Percentiles rank a stretch among this genome's conserved stretches.
Evolutionary conservation across 1,140 invertebrate species (phyloP).

Genomic region (Solenopsis invicta): DNA sequence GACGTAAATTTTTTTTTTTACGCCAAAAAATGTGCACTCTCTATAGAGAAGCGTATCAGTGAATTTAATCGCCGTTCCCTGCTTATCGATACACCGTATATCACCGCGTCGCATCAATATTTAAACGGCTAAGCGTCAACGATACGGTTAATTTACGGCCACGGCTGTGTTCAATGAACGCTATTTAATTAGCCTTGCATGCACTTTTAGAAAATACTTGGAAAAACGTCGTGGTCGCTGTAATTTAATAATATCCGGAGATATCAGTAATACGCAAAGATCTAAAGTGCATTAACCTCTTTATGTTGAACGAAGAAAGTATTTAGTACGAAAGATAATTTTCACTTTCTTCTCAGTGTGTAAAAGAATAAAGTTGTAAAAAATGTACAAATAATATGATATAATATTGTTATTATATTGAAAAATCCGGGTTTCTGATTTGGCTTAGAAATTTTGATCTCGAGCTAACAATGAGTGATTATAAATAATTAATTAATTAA

Average conservation of each 20-base stretch:
- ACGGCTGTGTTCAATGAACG: conserved; percentile 26
- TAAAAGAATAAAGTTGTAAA: neutral
- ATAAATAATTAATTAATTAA: conserved; percentile 32
- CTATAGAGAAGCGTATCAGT: conserved; percentile 9
- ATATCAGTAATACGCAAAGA: neutral
- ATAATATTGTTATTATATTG: neutral
- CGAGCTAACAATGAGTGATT: neutral
- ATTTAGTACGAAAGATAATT: neutral
- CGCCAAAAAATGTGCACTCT: conserved; percentile 22
- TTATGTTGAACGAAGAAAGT: neutral
- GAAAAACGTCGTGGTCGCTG: neutral
- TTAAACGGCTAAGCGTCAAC: conserved; percentile 49
- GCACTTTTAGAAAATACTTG: conserved; percentile 13
- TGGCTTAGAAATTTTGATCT: conserved; percentile 4
- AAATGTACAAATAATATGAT: conserved; percentile 1
- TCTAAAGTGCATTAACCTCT: neutral
- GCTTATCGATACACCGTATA: conserved; percentile 47
- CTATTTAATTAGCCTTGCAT: neutral
- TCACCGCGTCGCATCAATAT: conserved; percentile 42
- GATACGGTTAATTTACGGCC: conserved; percentile 40
- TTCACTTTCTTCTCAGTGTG: neutral
- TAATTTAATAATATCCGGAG: conserved; percentile 5
- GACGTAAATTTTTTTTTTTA: conserved; percentile 26
- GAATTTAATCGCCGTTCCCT: conserved; percentile 48
- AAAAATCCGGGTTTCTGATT: neutral